These are phyloP conservation scores for Polydesmus complanatus DNA, from an alignment of 2,888 invertebrate species.

Conservation along the genomic window DNA sequence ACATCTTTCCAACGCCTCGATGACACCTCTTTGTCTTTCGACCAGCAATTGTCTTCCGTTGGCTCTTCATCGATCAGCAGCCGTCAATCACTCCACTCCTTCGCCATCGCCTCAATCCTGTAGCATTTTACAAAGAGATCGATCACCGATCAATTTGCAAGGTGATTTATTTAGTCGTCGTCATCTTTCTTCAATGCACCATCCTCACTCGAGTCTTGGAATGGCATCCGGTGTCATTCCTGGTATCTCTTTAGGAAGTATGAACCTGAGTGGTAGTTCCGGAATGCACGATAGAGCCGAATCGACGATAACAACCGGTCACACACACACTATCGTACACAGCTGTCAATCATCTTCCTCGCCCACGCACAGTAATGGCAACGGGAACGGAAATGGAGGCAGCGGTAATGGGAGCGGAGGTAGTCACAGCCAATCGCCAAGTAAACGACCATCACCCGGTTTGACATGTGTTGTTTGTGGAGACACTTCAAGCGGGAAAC, in stretches of 20 bases:
- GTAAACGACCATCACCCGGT: conserved; percentile 41
- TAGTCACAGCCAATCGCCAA: conserved; percentile 10
- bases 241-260: background rate
- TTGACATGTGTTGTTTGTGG: conserved; percentile 92
- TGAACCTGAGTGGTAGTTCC: background rate
- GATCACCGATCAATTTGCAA: background rate
- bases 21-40: conserved; percentile 10
- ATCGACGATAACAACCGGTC: background rate
- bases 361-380: background rate
- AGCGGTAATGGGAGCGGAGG: background rate
- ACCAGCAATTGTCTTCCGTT: conserved; percentile 5
- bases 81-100: background rate
- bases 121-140: background rate
- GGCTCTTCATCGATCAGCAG: conserved; percentile 3
- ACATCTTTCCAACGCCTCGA: conserved; percentile 7
- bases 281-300: background rate
- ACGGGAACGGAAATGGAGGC: background rate
- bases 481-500: conserved; percentile 92
- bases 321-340: background rate
- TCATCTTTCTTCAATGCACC: background rate
- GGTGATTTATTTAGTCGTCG: background rate
- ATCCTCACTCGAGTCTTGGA: background rate
- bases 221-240: background rate
- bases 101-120: conserved; percentile 5
- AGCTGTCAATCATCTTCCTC: conserved; percentile 3